Base-by-base conservation (phyloP, 2,888 invertebrate species). In the Mantis religiosa region DNA sequence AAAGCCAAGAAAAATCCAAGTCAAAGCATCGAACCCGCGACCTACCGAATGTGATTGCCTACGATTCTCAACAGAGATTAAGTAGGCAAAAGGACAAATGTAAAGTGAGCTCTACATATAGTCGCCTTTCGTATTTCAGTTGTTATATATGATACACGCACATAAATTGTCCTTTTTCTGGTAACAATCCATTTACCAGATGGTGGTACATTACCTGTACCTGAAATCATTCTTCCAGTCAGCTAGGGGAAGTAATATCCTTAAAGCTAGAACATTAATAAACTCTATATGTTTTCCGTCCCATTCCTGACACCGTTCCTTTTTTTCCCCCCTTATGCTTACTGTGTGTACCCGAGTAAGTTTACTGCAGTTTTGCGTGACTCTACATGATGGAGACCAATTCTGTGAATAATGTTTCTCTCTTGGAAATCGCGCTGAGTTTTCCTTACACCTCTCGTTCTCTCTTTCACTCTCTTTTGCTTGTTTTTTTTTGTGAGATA, bases 311-410 rank as follows among this genome's bases (percentile, higher is more conserved):
- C 20, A 71, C 54, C 54, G 20, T 20, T 71, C 3, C 8, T 12
- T 71, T 71, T 71, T 25, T 25, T 25, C 14, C 14, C 7, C 7
- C 15, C 54, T 15, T 71, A 6, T 25, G 25, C 25, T 25, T 6
- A 25, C 20, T 20, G 54, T 71, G 54, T 71, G 25, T 71, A 71
- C 20, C 54, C 14, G 20, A 6, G 25, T 8, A 71, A 71, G 20
- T 54, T 85, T 41, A 85, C 85, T 85, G 85, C 85, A 85, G 47
- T 85, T 85, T 28, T 28, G 85, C 27, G 85, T 54, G 85, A 54
- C 54, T 20, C 54, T 20, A 71, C 54, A 71, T 71, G 54, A 41
- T 41, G 41, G 41, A 20, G 54, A 71, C 54, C 54, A 8, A 71
- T 71, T 71, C 54, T 71, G 54, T 71, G 54, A 71, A 71, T 71